Evolutionary conservation across 2,888 invertebrate genomes (phyloP).

Genomic region (Stictocephala bisonia): DNA sequence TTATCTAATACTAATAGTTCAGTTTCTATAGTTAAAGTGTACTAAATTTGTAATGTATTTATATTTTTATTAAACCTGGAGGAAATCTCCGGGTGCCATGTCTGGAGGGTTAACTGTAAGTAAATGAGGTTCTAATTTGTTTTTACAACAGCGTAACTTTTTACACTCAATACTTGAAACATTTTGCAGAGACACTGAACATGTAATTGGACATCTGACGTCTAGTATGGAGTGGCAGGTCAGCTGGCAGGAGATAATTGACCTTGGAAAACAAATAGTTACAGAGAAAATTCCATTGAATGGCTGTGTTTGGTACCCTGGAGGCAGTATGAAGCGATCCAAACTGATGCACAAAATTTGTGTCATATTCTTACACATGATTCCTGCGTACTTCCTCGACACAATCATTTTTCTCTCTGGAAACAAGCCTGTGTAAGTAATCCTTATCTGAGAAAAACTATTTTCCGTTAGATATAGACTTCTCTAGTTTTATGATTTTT

Average conservation of each 20-base stretch:
- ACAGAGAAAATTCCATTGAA: conserved; percentile 86
- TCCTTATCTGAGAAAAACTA: too few species aligned
- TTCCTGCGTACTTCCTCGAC: conserved; percentile 91
- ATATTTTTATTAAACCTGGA: neutral
- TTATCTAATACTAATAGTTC: too few species aligned
- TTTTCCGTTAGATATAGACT: too few species aligned
- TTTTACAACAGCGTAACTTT: conserved; percentile 54
- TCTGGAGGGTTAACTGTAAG: too few species aligned
- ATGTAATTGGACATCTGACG: conserved; percentile 78
- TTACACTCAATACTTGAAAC: too few species aligned
- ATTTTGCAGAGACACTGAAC: conserved; percentile 67
- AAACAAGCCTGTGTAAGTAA: conserved; percentile 86
- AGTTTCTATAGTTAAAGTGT: too few species aligned
- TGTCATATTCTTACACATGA: conserved; percentile 87
- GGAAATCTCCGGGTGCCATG: too few species aligned
- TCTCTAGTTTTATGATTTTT: too few species aligned
- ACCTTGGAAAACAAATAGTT: conserved; percentile 80
- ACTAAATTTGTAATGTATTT: too few species aligned
- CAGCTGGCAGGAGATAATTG: conserved; percentile 91
- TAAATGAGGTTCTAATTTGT: too few species aligned
- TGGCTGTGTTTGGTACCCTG: conserved; percentile 87
- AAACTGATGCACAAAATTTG: conserved; percentile 83
- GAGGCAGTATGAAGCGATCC: conserved; percentile 87
- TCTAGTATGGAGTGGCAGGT: conserved; percentile 77
- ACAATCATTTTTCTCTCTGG: conserved; percentile 81